Conservation (phyloP, 1,140 invertebrate species). For the Lutraria rhynchaena region DNA sequence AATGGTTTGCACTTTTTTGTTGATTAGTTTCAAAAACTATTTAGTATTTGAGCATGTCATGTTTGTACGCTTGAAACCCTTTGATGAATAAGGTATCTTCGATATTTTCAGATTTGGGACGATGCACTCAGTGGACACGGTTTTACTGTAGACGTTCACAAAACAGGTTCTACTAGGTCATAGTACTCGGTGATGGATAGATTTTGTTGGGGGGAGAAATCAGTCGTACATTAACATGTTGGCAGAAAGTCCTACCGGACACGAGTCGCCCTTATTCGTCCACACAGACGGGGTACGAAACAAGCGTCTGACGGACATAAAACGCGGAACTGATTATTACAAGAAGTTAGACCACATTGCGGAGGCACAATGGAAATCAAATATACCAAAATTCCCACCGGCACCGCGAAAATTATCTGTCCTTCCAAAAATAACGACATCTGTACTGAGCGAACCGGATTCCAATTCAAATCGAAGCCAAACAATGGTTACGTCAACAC, state of each 20-base stretch:
- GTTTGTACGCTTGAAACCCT: too few relatives aligned
- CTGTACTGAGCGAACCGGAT: constrained; percentile 55
- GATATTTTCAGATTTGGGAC: too few relatives aligned
- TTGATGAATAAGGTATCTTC: too few relatives aligned
- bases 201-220: too few relatives aligned
- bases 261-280: constrained; percentile 28
- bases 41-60: too few relatives aligned
- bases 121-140: too few relatives aligned
- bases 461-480: not conserved
- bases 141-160: too few relatives aligned
- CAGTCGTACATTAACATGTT: constrained; percentile 30
- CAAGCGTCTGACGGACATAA: constrained; percentile 52
- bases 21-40: too few relatives aligned
- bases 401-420: constrained; percentile 40
- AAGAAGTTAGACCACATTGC: constrained; percentile 54
- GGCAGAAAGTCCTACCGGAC: constrained; percentile 42
- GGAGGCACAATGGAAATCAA: constrained; percentile 57
- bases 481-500: constrained; percentile 52
- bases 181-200: too few relatives aligned
- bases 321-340: constrained; percentile 58
- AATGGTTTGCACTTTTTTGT: too few relatives aligned
- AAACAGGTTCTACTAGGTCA: too few relatives aligned
- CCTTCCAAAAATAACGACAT: constrained; percentile 49
- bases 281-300: constrained; percentile 25
- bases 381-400: constrained; percentile 36